phyloP scores from a whole-genome alignment of 1,140 invertebrate genomes.

The Trachymyrmex septentrionalis region DNA sequence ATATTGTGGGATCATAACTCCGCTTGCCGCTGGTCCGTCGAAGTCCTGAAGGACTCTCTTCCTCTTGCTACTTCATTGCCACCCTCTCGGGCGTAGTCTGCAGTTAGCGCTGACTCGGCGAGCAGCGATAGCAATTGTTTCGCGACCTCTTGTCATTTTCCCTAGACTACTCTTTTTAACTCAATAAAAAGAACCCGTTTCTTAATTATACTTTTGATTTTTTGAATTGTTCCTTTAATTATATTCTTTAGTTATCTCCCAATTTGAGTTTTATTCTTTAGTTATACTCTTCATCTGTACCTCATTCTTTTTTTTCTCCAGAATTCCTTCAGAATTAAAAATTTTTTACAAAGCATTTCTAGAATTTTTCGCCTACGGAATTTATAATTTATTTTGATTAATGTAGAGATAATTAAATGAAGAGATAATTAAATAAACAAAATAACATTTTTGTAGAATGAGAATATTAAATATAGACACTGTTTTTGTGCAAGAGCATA shows the following conservation, averaged over 20 bases:
- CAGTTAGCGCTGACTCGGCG: conserved; percentile 69
- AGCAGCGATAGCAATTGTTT: conserved; percentile 77
- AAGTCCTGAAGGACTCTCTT: conserved; percentile 74
- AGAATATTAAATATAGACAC: not conserved
- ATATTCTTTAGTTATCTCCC: no score
- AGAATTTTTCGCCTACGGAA: not conserved
- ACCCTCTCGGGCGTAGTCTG: conserved; percentile 25
- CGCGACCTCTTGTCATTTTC: conserved; percentile 48
- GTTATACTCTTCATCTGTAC: not conserved
- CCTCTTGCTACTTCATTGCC: conserved; percentile 45
- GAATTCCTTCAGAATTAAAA: not conserved
- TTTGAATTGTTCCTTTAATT: no score
- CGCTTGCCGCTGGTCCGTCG: conserved; percentile 68
- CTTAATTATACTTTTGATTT: not conserved
- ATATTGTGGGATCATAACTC: conserved; percentile 82
- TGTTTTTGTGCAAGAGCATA: no score
- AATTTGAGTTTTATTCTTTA: not conserved
- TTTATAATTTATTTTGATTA: not conserved
- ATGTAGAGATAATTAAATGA: not conserved
- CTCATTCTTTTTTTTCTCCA: not conserved
- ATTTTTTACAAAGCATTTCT: not conserved
- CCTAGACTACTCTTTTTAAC: conserved; percentile 20
- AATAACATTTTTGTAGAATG: not conserved
- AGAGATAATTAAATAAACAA: not conserved
- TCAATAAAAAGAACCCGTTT: not conserved